phyloP scores from a whole-genome alignment of 2,113 vertebrate genomes.

The Madoqua kirkii region DNA sequence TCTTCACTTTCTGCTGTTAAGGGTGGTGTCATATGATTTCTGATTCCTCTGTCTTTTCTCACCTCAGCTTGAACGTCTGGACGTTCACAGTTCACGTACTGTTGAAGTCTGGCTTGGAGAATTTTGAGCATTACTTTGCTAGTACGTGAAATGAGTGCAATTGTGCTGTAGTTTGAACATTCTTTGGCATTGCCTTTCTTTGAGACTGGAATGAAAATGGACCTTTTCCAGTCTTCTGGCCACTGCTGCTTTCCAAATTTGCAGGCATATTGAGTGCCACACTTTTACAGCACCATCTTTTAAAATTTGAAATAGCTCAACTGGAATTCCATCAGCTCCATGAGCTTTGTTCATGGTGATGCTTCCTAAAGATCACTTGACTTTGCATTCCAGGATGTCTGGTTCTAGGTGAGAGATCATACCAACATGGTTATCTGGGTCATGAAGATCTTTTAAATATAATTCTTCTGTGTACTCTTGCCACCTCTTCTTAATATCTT shows the following conservation, averaged over 20 bases:
- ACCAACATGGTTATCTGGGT: background rate
- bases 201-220: background rate
- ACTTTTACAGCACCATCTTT: background rate
- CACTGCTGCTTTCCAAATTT: background rate
- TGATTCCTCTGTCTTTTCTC: background rate
- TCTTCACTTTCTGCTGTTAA: background rate
- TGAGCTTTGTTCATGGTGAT: background rate
- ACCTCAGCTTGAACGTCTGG: background rate
- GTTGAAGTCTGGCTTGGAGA: background rate
- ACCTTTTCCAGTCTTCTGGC: background rate
- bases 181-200: background rate
- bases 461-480: background rate
- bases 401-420: background rate
- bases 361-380: background rate
- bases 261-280: background rate
- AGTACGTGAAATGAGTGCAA: background rate
- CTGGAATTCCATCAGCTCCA: background rate
- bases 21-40: background rate
- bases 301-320: background rate
- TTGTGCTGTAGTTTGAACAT: background rate
- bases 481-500: background rate
- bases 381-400: background rate
- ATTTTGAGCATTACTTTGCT: background rate
- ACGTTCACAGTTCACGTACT: background rate
- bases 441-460: background rate